Evolutionary conservation across 2,888 invertebrate genomes (phyloP).

Genomic region (Ornithoptera alexandrae): DNA sequence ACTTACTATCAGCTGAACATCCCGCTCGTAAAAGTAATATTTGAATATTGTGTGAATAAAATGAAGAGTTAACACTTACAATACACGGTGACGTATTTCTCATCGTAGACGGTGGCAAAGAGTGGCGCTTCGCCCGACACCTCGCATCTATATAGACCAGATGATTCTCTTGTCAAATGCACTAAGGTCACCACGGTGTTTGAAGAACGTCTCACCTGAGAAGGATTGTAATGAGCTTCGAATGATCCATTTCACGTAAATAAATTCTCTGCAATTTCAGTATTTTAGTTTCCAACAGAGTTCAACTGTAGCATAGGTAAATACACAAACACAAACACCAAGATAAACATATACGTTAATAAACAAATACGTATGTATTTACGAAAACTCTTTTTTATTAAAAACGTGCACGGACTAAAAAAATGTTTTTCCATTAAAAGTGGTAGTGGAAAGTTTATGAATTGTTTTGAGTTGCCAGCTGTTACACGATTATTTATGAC

Average conservation of each 20-base stretch:
- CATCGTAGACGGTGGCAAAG: slow-evolving; percentile 63
- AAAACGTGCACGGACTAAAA: neutral
- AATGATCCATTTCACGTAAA: neutral
- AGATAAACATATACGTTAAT: neutral
- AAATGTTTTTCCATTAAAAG: neutral
- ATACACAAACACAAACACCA: neutral
- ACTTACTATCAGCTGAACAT: too few species aligned
- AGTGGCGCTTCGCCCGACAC: slow-evolving; percentile 78
- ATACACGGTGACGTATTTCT: slow-evolving; percentile 68
- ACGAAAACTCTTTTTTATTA: neutral
- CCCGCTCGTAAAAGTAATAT: too few species aligned
- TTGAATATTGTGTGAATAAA: neutral
- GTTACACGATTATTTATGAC: slow-evolving; percentile 1
- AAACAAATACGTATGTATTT: too few species aligned
- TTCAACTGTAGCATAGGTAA: too few species aligned
- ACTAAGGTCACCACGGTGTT: slow-evolving; percentile 77
- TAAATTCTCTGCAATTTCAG: neutral
- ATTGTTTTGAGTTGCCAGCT: slow-evolving; percentile 11
- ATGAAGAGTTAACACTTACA: slow-evolving; percentile 55
- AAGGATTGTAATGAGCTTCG: neutral
- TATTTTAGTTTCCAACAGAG: neutral
- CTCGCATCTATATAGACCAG: slow-evolving; percentile 77
- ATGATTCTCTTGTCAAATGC: slow-evolving; percentile 67
- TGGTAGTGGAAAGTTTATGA: slow-evolving; percentile 9
- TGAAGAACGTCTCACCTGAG: slow-evolving; percentile 81